phyloP scores from a whole-genome alignment of 1,140 invertebrate genomes.

The Diabrotica undecimpunctata region DNA sequence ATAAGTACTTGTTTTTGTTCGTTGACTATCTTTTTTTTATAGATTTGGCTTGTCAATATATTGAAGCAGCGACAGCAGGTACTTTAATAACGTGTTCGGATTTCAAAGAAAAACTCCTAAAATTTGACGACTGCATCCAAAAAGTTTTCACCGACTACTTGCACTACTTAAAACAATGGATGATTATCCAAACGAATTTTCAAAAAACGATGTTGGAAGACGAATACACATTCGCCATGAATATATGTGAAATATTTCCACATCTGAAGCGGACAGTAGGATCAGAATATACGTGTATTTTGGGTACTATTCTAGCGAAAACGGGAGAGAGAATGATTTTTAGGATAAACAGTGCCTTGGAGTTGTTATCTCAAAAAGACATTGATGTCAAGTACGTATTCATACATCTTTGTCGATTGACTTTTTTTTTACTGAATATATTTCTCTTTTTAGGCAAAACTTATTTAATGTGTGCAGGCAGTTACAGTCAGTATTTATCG shows the following conservation, averaged over 20 bases:
- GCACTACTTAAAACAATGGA: slow-evolving; percentile 70
- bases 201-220: slow-evolving; percentile 76
- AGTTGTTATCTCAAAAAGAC: too few relatives aligned
- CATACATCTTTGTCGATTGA: too few relatives aligned
- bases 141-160: slow-evolving; percentile 60
- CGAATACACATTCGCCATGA: slow-evolving; percentile 74
- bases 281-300: slow-evolving; percentile 62
- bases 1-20: neutral
- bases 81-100: slow-evolving; percentile 44
- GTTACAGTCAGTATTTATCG: slow-evolving; percentile 73
- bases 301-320: slow-evolving; percentile 51
- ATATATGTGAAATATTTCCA: slow-evolving; percentile 65
- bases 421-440: too few relatives aligned
- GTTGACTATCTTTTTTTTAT: slow-evolving; percentile 3
- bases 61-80: slow-evolving; percentile 57
- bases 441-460: slow-evolving; percentile 47
- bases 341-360: slow-evolving; percentile 50
- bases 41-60: slow-evolving; percentile 68
- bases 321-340: slow-evolving; percentile 53
- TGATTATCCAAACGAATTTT: slow-evolving; percentile 61
- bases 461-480: slow-evolving; percentile 71
- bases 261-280: slow-evolving; percentile 64
- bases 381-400: neutral
- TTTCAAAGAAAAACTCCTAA: slow-evolving; percentile 58
- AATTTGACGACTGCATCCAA: slow-evolving; percentile 76